Evolutionary conservation across 2,113 vertebrate genomes (phyloP), one percentile per base, ranked within the genome.

Genomic region (Polypterus senegalus): DNA sequence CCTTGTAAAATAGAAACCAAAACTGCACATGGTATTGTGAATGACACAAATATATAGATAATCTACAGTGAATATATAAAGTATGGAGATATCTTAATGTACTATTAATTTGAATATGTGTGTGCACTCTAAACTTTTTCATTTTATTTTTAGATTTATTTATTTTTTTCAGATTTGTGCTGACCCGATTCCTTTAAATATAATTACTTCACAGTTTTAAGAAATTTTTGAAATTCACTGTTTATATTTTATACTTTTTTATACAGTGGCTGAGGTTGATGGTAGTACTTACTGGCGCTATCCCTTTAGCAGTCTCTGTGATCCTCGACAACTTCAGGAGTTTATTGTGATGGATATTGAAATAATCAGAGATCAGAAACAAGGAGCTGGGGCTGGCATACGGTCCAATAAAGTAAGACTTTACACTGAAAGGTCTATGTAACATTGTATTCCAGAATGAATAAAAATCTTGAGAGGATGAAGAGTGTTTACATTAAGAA

Each of bases 311-410:
- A 93, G 91, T 65, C 84, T 99, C 58, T 92, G 88, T 73, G 82
- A 84, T 64, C 94, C 91, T 9, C 88, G 86, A 45, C 91, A 97
- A 59, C 80, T 99, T 5, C 93, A 97, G 68, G 93, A 97, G 69
- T 99, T 99, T 65, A 91, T 99, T 60, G 81, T 99, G 48, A 89
- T 98, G 88, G 94, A 99, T 5, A 82, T 79, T 48, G 93, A 78
- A 45, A 54, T 82, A 61, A 83, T 94, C 64, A 78, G 79, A 48
- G 75, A 91, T 62, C 81, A 81, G 70, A 92, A 83, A 52, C 86
- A 87, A 47, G 78, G 70, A 46, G 89, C 93, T 3, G 96, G 95
- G 46, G 89, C 93, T 11, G 93, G 96, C 10, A 75, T 86, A 59
- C 80, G 80, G 63, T 98, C 95, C 63, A 94, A 83, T 79, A 95